A percentile compares a stretch with the other conserved stretches of the same genome.
phyloP scores from a whole-genome alignment of 1,140 invertebrate species.

The Papilio glaucus region DNA sequence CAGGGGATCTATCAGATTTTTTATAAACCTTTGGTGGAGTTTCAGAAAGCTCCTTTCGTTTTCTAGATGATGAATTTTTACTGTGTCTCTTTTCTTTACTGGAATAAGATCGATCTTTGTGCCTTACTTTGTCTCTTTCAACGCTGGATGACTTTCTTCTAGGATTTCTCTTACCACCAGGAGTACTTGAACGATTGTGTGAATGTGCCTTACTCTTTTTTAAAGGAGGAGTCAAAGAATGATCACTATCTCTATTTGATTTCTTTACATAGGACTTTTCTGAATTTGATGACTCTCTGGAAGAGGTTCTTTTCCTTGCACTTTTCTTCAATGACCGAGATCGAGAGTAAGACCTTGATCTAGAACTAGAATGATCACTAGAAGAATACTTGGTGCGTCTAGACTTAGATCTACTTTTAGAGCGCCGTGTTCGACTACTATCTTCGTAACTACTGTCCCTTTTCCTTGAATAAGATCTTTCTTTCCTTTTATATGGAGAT shows the following conservation, averaged over 20 bases:
- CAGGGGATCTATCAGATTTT: slow-evolving; percentile 57
- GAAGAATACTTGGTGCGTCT: slow-evolving; percentile 54
- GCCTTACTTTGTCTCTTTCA: slow-evolving; percentile 38
- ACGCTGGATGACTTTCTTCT: slow-evolving; percentile 35
- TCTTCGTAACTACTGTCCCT: slow-evolving; percentile 65
- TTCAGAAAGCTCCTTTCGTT: slow-evolving; percentile 46
- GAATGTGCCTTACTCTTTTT: slow-evolving; percentile 55
- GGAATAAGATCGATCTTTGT: slow-evolving; percentile 50
- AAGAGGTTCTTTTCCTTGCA: slow-evolving; percentile 53
- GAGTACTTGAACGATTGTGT: slow-evolving; percentile 49
- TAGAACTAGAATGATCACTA: slow-evolving; percentile 49
- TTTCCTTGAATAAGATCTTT: slow-evolving; percentile 63
- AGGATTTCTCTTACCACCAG: slow-evolving; percentile 46
- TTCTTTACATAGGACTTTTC: slow-evolving; percentile 64
- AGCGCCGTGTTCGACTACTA: slow-evolving; percentile 48
- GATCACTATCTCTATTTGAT: slow-evolving; percentile 47
- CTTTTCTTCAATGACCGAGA: slow-evolving; percentile 58
- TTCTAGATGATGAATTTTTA: slow-evolving; percentile 52
- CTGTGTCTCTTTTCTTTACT: slow-evolving; percentile 54
- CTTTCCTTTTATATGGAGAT: slow-evolving; percentile 61
- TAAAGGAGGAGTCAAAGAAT: slow-evolving; percentile 60
- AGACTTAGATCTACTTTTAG: slow-evolving; percentile 57
- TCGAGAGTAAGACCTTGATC: slow-evolving; percentile 65
- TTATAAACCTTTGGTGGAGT: slow-evolving; percentile 52
- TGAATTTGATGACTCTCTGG: slow-evolving; percentile 60